Conservation (phyloP, 2,113 vertebrate species). For the Paradoxurus hermaphroditus region DNA sequence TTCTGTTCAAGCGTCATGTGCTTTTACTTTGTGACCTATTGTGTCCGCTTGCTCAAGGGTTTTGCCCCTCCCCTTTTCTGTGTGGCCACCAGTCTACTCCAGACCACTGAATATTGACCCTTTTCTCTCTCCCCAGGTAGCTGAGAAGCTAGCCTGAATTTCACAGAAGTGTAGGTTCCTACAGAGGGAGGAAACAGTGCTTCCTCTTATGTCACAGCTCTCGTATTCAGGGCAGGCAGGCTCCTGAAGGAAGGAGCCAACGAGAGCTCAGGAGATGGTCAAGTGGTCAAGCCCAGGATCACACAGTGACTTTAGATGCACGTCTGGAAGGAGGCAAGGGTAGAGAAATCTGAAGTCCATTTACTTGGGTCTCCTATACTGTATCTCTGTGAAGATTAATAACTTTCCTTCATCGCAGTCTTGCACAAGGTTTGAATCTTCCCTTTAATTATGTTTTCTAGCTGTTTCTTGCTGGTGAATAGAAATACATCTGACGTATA, state of each 20-base stretch:
- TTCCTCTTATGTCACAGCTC: not conserved
- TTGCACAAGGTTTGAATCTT: not conserved
- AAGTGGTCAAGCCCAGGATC: not conserved
- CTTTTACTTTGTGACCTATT: not conserved
- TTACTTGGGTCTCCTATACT: not conserved
- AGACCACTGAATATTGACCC: not conserved
- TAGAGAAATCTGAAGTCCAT: not conserved
- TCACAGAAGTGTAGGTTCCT: not conserved
- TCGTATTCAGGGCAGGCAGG: no score
- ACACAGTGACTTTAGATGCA: not conserved
- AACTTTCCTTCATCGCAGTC: not conserved
- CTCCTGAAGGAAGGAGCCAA: not conserved
- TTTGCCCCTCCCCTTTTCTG: not conserved
- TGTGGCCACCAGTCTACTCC: not conserved
- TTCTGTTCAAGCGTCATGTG: not conserved
- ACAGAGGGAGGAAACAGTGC: not conserved
- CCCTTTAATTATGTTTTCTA: not conserved
- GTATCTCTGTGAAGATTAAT: not conserved
- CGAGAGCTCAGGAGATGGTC: not conserved
- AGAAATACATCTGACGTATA: not conserved
- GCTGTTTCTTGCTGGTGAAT: not conserved
- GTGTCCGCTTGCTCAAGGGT: not conserved
- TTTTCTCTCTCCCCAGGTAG: not conserved
- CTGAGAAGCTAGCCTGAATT: not conserved
- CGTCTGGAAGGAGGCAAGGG: not conserved